Percentiles rank a stretch among this genome's conserved stretches.
These are phyloP conservation scores for Crotalus horridus DNA, from an alignment of 2,113 vertebrate genomes.

Conservation along the genomic window DNA sequence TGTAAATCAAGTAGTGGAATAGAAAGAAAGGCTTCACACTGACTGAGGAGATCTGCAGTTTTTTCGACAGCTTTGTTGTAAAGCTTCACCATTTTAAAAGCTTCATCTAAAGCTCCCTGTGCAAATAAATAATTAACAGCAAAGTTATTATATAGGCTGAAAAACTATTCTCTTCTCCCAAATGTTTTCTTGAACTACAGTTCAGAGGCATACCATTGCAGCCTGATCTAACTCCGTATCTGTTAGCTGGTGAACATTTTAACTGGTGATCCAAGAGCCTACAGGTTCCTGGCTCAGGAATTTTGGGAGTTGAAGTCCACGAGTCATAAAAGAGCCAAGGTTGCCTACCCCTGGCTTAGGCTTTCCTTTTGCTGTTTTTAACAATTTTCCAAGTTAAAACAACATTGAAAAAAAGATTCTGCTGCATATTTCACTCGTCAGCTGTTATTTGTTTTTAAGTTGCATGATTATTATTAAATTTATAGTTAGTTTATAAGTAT, in stretches of 20 bases:
- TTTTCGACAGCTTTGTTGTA: conserved; percentile 63
- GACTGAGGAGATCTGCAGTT: conserved; percentile 57
- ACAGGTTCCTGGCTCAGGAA: no score
- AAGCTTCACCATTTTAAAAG: conserved; percentile 59
- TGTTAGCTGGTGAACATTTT: neutral
- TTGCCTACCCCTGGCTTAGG: no score
- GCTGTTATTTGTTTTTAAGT: neutral
- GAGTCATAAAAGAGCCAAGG: no score
- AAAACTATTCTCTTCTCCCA: neutral
- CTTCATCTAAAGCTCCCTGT: conserved; percentile 71
- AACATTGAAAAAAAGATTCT: neutral
- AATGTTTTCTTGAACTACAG: neutral
- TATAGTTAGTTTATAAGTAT: neutral
- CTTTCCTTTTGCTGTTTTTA: neutral
- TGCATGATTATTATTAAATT: neutral
- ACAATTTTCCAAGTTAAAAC: neutral
- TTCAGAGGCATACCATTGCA: neutral
- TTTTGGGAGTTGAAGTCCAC: no score
- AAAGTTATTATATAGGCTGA: neutral
- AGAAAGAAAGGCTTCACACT: conserved; percentile 60
- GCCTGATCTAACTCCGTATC: no score
- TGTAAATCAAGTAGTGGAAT: conserved; percentile 48
- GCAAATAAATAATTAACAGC: conserved; percentile 14
- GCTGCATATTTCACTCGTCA: neutral
- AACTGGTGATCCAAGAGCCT: neutral